Evolutionary conservation across 2,113 vertebrate genomes (phyloP).

Genomic region (Vulpes ferrilata): DNA sequence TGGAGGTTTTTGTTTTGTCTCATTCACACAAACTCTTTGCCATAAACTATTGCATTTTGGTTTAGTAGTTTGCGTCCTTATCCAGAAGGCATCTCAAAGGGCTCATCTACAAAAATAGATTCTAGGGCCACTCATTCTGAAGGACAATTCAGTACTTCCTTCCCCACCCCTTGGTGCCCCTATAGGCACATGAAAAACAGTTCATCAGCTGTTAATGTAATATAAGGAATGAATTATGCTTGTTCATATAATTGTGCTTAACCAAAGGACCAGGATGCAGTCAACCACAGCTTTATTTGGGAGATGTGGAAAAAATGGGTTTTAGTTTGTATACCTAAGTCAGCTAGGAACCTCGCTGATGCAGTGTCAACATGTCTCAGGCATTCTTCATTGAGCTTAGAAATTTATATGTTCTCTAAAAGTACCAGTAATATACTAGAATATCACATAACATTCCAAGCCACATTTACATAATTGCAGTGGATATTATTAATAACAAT

Average conservation of each 20-base stretch:
- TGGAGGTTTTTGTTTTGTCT: not conserved
- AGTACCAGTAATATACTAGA: not conserved
- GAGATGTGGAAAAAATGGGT: conserved; percentile 10
- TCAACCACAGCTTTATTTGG: not conserved
- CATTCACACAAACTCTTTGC: not conserved
- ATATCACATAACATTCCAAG: not conserved
- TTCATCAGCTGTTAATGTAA: not conserved
- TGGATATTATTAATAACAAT: conserved; percentile 59
- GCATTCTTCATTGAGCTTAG: not conserved
- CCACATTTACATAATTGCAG: conserved; percentile 48
- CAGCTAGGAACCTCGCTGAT: not conserved
- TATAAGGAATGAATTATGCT: not conserved
- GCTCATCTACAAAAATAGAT: conserved; percentile 16
- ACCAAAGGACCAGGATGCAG: not conserved
- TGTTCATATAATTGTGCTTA: conserved; percentile 44
- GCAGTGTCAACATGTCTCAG: not conserved
- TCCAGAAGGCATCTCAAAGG: conserved; percentile 44
- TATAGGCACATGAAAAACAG: not conserved
- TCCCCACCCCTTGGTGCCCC: not conserved
- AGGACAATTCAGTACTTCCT: not conserved
- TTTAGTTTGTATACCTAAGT: not conserved
- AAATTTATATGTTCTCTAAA: conserved; percentile 2
- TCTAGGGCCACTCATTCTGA: not conserved
- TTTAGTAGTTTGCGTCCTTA: not conserved
- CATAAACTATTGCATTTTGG: not conserved